A percentile compares a stretch with the other conserved stretches of the same genome.
Conservation (phyloP, 2,113 vertebrate genomes). For the Sinocyclocheilus maitianheensis region DNA sequence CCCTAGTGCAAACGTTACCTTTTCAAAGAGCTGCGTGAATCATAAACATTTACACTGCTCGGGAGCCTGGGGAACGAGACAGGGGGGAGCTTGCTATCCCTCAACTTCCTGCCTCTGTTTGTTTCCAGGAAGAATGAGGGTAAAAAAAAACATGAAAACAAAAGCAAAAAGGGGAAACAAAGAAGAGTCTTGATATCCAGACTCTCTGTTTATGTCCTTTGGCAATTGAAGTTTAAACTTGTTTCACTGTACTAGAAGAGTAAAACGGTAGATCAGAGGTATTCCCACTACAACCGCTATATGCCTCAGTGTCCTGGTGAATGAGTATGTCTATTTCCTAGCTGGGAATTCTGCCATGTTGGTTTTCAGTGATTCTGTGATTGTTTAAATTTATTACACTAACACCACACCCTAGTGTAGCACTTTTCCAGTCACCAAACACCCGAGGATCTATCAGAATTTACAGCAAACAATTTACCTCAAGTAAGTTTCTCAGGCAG, state of each 20-base stretch:
- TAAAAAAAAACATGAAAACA: constrained; percentile 59
- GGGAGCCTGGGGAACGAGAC: constrained; percentile 62
- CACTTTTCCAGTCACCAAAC: constrained; percentile 38
- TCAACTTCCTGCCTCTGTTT: constrained; percentile 57
- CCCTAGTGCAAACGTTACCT: constrained; percentile 71
- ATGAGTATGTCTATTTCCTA: constrained; percentile 63
- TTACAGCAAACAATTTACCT: constrained; percentile 23
- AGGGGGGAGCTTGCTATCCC: constrained; percentile 61
- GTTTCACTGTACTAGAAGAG: constrained; percentile 65
- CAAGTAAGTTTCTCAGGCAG: not conserved
- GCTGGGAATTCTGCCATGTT: constrained; percentile 49
- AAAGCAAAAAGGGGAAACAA: constrained; percentile 62
- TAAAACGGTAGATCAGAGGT: constrained; percentile 57
- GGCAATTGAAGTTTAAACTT: constrained; percentile 71
- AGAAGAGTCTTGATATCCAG: constrained; percentile 55
- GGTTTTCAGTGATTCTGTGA: constrained; percentile 42
- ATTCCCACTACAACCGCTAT: constrained; percentile 14
- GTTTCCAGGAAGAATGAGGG: constrained; percentile 58
- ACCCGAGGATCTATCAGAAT: constrained; percentile 42
- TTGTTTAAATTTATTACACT: constrained; percentile 31
- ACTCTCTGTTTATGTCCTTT: constrained; percentile 67
- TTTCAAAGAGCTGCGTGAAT: constrained; percentile 69
- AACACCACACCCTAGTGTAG: not conserved
- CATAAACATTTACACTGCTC: constrained; percentile 73
- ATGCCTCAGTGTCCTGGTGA: constrained; percentile 28